Evolutionary conservation across 2,888 invertebrate genomes (phyloP).

Genomic region (Heteromurus nitidus): DNA sequence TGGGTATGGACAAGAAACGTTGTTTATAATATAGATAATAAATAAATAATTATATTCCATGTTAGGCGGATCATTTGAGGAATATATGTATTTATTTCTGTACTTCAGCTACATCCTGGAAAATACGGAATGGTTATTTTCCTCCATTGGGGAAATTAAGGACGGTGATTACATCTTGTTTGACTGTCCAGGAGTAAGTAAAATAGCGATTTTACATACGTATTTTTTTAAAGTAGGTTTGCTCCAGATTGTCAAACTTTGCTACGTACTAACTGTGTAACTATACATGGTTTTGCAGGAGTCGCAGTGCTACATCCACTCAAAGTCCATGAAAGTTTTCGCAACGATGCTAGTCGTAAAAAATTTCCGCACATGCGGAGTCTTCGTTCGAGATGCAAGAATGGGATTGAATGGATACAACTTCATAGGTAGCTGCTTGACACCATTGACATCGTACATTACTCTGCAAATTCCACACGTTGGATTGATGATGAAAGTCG

Average conservation of each 20-base stretch:
- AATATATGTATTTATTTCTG: conserved; percentile 57
- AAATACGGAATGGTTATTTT: conserved; percentile 93
- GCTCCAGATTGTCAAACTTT: too few species aligned
- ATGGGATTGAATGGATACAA: conserved; percentile 79
- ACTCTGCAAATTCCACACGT: conserved; percentile 79
- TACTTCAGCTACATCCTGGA: conserved; percentile 90
- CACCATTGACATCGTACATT: conserved; percentile 79
- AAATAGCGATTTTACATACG: too few species aligned
- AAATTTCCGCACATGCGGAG: conserved; percentile 78
- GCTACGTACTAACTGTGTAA: neutral
- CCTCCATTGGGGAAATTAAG: conserved; percentile 88
- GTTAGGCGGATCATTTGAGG: neutral
- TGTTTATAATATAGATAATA: neutral
- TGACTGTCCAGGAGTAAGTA: conserved; percentile 86
- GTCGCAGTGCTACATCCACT: conserved; percentile 79
- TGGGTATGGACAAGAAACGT: conserved; percentile 54
- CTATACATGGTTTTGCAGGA: conserved; percentile 28
- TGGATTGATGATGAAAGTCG: conserved; percentile 79
- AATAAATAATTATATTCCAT: conserved; percentile 2
- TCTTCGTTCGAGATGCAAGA: conserved; percentile 79
- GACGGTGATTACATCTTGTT: conserved; percentile 97
- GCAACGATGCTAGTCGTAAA: conserved; percentile 76
- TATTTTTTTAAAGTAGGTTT: too few species aligned
- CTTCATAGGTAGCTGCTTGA: conserved; percentile 79
- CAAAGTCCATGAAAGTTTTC: conserved; percentile 78